These are phyloP conservation scores for Meloidogyne exigua DNA, from an alignment of 1,140 invertebrate species.

Conservation along the genomic window DNA sequence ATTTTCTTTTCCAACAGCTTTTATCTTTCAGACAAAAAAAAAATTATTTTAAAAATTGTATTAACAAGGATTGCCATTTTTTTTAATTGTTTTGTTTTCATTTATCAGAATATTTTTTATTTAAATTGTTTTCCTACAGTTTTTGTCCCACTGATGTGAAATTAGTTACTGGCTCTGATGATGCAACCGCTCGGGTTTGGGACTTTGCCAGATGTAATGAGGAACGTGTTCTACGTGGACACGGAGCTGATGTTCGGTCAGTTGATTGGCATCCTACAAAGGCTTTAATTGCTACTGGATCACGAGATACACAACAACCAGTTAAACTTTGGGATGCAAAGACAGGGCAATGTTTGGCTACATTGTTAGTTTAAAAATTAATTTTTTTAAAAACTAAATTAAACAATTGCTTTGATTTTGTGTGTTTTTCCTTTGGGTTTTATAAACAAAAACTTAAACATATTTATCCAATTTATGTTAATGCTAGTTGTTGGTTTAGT, in stretches of 20 bases:
- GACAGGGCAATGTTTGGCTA: constrained; percentile 75
- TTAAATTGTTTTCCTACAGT: constrained; percentile 69
- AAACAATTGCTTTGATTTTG: background rate
- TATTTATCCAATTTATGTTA: no score
- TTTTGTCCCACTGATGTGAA: constrained; percentile 98
- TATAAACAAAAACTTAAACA: no score
- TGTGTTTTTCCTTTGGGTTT: background rate
- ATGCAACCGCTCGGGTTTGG: constrained; percentile 95
- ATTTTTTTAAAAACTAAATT: constrained; percentile 18
- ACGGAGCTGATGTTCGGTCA: constrained; percentile 98
- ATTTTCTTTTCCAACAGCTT: no score
- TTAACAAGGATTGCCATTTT: no score
- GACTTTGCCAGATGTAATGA: constrained; percentile 95
- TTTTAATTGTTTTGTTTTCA: background rate
- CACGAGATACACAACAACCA: constrained; percentile 98
- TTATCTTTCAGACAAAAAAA: no score
- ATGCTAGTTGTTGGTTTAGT: background rate
- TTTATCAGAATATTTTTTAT: background rate
- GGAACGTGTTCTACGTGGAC: constrained; percentile 90
- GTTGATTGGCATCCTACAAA: constrained; percentile 99
- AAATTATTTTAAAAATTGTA: no score
- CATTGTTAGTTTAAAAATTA: constrained; percentile 66
- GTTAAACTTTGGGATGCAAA: constrained; percentile 99
- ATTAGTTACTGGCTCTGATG: constrained; percentile 97
- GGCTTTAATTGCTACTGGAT: constrained; percentile 85